phyloP scores from a whole-genome alignment of 2,888 invertebrate genomes.

The Acleris laterana region DNA sequence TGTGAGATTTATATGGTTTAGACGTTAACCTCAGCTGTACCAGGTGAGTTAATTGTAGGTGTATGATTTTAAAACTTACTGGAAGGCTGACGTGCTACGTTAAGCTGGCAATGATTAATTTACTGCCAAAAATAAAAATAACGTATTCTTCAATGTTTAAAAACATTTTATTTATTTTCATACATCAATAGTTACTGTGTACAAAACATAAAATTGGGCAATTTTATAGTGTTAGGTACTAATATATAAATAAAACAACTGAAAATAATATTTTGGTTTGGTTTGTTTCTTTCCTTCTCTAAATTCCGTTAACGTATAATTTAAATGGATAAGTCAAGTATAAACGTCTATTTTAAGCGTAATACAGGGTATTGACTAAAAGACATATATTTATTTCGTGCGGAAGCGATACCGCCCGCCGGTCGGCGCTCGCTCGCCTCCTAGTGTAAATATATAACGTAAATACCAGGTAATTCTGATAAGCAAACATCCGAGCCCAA shows the following conservation, averaged over 20 bases:
- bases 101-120: no score
- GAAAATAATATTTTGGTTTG: no score
- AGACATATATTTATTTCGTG: neutral
- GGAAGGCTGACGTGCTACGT: no score
- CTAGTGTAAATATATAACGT: slow-evolving; percentile 7
- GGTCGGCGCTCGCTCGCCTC: neutral
- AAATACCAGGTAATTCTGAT: slow-evolving; percentile 26
- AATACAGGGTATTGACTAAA: neutral
- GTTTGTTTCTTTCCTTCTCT: neutral
- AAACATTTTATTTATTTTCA: no score
- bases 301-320: neutral
- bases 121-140: no score
- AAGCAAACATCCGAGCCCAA: slow-evolving; percentile 31
- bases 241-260: no score
- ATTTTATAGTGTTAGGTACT: no score
- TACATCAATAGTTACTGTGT: no score
- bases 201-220: no score
- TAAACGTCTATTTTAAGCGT: neutral
- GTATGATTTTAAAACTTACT: neutral
- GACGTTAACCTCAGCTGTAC: slow-evolving; percentile 6
- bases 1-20: slow-evolving; percentile 18
- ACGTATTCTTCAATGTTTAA: no score
- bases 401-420: neutral
- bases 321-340: neutral
- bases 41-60: slow-evolving; percentile 23